Evolutionary conservation across 2,888 invertebrate genomes (phyloP), one percentile per base, ranked within the genome.

Genomic region (Penaeus monodon): DNA sequence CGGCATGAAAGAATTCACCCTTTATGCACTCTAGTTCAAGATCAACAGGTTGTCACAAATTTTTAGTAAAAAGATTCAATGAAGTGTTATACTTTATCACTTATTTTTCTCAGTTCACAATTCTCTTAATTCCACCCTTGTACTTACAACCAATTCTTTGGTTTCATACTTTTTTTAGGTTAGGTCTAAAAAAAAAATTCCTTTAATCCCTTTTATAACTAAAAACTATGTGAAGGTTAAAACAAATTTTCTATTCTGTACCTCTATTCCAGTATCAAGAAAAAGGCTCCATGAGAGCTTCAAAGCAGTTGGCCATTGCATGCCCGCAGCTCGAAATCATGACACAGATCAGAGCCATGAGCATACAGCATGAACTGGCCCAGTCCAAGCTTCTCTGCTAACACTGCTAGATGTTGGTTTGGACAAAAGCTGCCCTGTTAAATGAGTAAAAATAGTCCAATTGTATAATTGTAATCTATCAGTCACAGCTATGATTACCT

Each of bases 291-390:
- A 99, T 98, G 49, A 99, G 93, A 0, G 99, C 99, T 92, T 99
- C 99, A 93, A 99, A 99, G 92, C 99, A 99, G 93, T 99, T 99
- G 12, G 99, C 99, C 98, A 99, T 98, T 0, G 99, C 99, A 93
- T 99, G 99, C n/a, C 6, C 97, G 94, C 91, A 99, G 94, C 92
- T 99, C 99, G 66, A 98, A 94, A 92, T 99, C 99, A 90, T 99
- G 98, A 91, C 99, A 99, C 79, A 99, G 94, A 93, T 99, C 99
- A 3, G 98, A 98, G 0, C 99, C 99, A 93, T 99, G 99, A 0
- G 99, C 98, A 92, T 98, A 99, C 78, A 99, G 93, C 97, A 99
- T 98, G 92, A 95, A 99, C 91, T 98, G 96, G 91, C 99, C 98
- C 85, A 99, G 93, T 85, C 96, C 95, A 66, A 99, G 94, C 91